phyloP scores from a whole-genome alignment of 2,113 vertebrate species.

The Rhodinocichla rosea region DNA sequence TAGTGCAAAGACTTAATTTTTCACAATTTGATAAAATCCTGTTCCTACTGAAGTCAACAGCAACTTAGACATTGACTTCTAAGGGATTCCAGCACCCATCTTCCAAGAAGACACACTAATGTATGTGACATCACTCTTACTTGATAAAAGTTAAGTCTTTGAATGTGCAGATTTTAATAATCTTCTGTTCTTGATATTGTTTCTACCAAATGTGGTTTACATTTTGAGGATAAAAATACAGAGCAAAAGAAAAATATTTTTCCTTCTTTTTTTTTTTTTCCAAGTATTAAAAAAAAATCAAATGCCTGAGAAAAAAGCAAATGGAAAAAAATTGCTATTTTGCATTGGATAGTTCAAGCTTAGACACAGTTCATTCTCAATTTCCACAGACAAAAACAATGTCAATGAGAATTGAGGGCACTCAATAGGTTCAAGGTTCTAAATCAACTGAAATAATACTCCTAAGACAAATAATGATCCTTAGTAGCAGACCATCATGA shows the following conservation, averaged over 20 bases:
- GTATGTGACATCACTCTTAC: not conserved
- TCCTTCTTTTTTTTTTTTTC: not conserved
- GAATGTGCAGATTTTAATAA: not conserved
- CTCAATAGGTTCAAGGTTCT: not conserved
- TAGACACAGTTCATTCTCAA: not conserved
- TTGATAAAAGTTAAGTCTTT: not conserved
- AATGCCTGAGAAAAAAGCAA: not conserved
- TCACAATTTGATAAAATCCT: not conserved
- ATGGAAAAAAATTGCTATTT: not conserved
- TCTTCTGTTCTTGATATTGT: not conserved
- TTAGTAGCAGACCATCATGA: constrained; percentile 5
- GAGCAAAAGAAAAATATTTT: not conserved
- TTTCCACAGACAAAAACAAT: not conserved
- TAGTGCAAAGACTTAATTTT: not conserved
- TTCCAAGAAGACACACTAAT: not conserved
- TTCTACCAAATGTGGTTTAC: not conserved
- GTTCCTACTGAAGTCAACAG: not conserved
- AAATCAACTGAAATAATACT: constrained; percentile 45
- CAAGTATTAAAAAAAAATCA: not conserved
- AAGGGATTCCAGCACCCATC: not conserved
- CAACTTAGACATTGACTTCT: not conserved
- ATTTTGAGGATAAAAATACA: not conserved
- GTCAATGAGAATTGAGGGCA: constrained; percentile 10
- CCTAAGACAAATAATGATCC: constrained; percentile 42
- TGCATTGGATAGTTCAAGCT: not conserved